Evolutionary conservation across 2,797 vertebrate species (phyloP), one percentile per base, ranked within the genome.

Genomic region (Taenioides sp.): DNA sequence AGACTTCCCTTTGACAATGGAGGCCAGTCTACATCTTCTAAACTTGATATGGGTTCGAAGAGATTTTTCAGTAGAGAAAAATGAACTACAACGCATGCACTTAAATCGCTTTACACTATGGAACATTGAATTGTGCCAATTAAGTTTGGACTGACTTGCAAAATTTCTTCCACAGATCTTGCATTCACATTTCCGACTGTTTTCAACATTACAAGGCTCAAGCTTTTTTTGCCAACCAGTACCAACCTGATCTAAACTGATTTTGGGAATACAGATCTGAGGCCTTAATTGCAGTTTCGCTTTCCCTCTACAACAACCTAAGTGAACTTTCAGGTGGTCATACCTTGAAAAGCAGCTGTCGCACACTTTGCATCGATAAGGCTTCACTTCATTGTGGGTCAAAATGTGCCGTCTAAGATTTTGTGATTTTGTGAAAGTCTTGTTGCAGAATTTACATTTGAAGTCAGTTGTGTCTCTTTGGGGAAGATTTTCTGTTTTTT

Each of bases 391-490:
- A 12, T 93, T 95, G 65, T 95, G 94, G 7, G 92, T 93, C 77
- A 95, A 87, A 81, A 95, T 94, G 80, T 95, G 94, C 58, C 78
- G 81, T 61, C 94, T 90, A 40, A 95, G 78, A 76, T 78, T 88
- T 75, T 83, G 84, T 3, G 93, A 18, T 74, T 94, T 94, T 69
- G 88, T 74, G 71, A 95, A 95, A 1, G 83, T 89, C 80, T 93
- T 94, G 0, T 91, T 93, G 75, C 94, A 95, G 81, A 95, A 94
- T 80, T 89, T 95, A 74, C 94, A 95, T 72, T 93, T 93, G 58
- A 87, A 90, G 14, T 89, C 74, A 5, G 27, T 34, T 12, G 27
- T n/a, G 11, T 52, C 25, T 52, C 27, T 47, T 66, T 50, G 25
- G 18, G 43, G 3, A 27, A 67, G 54, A 69, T 14, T 28, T 73